These are phyloP conservation scores for Thelohanellus kitauei DNA, from an alignment of 30 jellyfish, hydroid and myxozoan genomes.

Conservation along the genomic window DNA sequence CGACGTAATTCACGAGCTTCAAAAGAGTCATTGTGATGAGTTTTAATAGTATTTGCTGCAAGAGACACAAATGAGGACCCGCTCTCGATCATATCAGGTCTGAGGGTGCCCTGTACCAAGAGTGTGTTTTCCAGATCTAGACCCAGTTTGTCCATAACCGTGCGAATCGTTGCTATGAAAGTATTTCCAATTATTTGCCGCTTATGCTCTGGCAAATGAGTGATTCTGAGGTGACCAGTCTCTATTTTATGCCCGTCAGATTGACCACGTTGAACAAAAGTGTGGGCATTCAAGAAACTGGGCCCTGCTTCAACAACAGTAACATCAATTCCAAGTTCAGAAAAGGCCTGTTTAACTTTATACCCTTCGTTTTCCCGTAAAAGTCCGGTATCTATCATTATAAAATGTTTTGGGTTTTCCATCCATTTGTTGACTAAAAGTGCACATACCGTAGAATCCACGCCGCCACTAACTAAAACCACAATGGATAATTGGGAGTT, in stretches of 20 bases:
- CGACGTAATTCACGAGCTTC: conserved; percentile 49
- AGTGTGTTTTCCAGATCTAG: conserved; percentile 50
- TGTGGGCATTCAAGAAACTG: conserved; percentile 23
- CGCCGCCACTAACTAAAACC: conserved; percentile 92
- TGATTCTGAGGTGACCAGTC: not conserved
- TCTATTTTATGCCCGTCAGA: not conserved
- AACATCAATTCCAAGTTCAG: conserved; percentile 23
- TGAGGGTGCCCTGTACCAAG: conserved; percentile 86
- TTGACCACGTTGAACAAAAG: conserved; percentile 1
- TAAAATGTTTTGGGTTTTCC: conserved; percentile 33
- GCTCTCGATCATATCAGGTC: conserved; percentile 88
- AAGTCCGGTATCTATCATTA: conserved; percentile 59
- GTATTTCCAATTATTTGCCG: conserved; percentile 83
- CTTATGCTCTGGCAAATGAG: conserved; percentile 38
- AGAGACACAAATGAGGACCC: conserved; percentile 64
- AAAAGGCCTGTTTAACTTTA: conserved; percentile 21
- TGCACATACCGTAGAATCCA: conserved; percentile 69
- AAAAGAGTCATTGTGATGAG: conserved; percentile 72
- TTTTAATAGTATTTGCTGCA: conserved; percentile 53
- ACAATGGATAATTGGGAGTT: not conserved
- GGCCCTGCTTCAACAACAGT: conserved; percentile 30
- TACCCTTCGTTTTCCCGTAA: conserved; percentile 35
- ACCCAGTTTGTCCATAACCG: conserved; percentile 36
- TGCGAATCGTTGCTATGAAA: conserved; percentile 10
- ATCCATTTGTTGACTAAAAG: conserved; percentile 39